A percentile compares a stretch with the other conserved stretches of the same genome.
Evolutionary conservation across 2,888 invertebrate genomes (phyloP).

Genomic region (Ormyrus pomaceus): DNA sequence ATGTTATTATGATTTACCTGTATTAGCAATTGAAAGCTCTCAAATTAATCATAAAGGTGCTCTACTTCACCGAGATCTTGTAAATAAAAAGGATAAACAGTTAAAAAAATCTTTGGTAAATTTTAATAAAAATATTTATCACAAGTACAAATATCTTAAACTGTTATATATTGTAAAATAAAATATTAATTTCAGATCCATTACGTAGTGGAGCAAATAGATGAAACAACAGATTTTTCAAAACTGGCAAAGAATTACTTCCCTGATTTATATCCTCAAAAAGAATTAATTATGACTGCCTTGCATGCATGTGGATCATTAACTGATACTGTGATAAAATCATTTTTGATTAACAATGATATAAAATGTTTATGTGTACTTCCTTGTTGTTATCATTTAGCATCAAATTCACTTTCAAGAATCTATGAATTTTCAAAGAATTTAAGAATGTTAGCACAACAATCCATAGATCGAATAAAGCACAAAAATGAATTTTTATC

Average conservation of each 20-base stretch:
- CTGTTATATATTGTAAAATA: neutral
- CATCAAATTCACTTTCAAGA: slow-evolving; percentile 76
- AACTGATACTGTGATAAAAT: slow-evolving; percentile 83
- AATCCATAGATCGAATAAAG: slow-evolving; percentile 85
- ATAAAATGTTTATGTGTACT: slow-evolving; percentile 85
- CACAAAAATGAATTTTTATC: slow-evolving; percentile 79
- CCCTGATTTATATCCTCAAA: slow-evolving; percentile 59
- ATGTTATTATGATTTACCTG: slow-evolving; percentile 83
- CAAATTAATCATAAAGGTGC: slow-evolving; percentile 83
- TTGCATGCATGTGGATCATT: slow-evolving; percentile 94
- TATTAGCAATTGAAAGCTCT: slow-evolving; percentile 90
- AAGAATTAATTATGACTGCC: slow-evolving; percentile 78
- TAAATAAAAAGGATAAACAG: slow-evolving; percentile 60
- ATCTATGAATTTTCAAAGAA: slow-evolving; percentile 75
- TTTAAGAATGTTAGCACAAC: slow-evolving; percentile 90
- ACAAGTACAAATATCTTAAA: neutral
- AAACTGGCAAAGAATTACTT: slow-evolving; percentile 63
- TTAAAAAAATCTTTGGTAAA: slow-evolving; percentile 12
- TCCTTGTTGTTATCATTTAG: slow-evolving; percentile 94
- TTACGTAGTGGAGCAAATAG: slow-evolving; percentile 66
- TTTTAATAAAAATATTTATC: neutral
- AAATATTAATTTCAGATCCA: slow-evolving; percentile 63
- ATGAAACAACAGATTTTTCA: slow-evolving; percentile 67
- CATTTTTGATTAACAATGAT: slow-evolving; percentile 79
- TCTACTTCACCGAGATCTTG: slow-evolving; percentile 72